A percentile compares a stretch with the other conserved stretches of the same genome.
These are phyloP conservation scores for Aphaenogaster floridana DNA, from an alignment of 1,140 invertebrate species.

Conservation along the genomic window DNA sequence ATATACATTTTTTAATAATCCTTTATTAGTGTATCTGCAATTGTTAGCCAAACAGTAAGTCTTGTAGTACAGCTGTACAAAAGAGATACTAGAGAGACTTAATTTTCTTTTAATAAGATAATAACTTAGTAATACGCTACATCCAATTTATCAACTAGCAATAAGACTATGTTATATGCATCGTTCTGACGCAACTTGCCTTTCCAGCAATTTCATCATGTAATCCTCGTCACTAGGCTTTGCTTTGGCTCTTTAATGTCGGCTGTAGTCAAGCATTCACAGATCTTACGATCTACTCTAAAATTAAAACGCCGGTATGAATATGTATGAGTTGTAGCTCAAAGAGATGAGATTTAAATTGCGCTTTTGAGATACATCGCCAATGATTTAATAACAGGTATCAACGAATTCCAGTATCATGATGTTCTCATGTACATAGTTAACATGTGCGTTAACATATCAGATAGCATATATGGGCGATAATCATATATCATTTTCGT, in stretches of 20 bases:
- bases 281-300: conserved; percentile 57
- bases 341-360: conserved; percentile 61
- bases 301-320: conserved; percentile 50
- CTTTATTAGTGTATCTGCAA: neutral
- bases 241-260: conserved; percentile 37
- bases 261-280: conserved; percentile 36
- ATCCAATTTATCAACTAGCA: neutral
- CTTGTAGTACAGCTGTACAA: neutral
- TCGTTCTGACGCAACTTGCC: neutral
- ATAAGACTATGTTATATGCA: conserved; percentile 1
- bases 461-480: neutral
- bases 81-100: neutral
- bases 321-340: conserved; percentile 57
- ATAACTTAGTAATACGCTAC: neutral
- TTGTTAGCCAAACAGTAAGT: neutral
- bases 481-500: conserved; percentile 47
- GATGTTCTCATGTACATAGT: conserved; percentile 27
- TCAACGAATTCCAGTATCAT: conserved; percentile 43
- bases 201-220: conserved; percentile 36
- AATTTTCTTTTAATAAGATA: conserved; percentile 22
- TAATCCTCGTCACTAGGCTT: conserved; percentile 34
- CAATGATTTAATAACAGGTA: conserved; percentile 60
- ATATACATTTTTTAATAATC: neutral
- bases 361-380: conserved; percentile 37
- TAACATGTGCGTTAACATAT: conserved; percentile 9